Evolutionary conservation across 1,140 invertebrate genomes (phyloP), one percentile per base, ranked within the genome.

Genomic region (Argopecten irradians): DNA sequence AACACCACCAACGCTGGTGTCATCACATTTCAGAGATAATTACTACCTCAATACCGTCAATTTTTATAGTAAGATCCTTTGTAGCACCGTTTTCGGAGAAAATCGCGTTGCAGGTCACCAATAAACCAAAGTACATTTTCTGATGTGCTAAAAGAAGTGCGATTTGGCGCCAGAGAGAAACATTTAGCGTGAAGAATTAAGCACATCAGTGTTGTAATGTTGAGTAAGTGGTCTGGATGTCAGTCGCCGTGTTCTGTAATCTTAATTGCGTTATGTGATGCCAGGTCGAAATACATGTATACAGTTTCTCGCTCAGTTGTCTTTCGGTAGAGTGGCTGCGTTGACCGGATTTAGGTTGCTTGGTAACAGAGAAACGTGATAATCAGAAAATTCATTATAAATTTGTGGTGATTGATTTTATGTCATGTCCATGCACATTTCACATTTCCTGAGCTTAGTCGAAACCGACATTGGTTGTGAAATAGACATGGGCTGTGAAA

Each of bases 321-420:
- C 55, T 28, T 16, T 71, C 28, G 55, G 55, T 71, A 28, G 22
- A 16, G 55, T 28, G 55, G n/a, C 55, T 71, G 55, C 22, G 22
- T n/a, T 46, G 19, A 19, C 43, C 55, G 22, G 55, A 28, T 28
- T 7, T 39, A 13, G n/a, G 55, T 71, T 28, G 22, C n/a, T 5
- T 71, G 28, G 55, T 3, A 71, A 71, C 55, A 28, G 5, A n/a
- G 55, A 71, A 71, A 28, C 28, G 55, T 71, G 55, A 71, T 71
- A 28, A 71, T 71, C 55, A 28, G 0, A 71, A 71, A 71, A n/a
- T 71, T 71, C 55, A 71, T 71, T 71, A 71, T 71, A 28, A n/a
- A 71, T 71, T 71, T 71, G 22, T 71, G n/a, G 55, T 71, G 55
- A 71, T 71, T 71, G 55, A 71, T 71, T 71, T 28, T 71, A 71